These are phyloP conservation scores for Thamnophis sirtalis DNA, from an alignment of 2,113 vertebrate genomes.

Conservation along the genomic window DNA sequence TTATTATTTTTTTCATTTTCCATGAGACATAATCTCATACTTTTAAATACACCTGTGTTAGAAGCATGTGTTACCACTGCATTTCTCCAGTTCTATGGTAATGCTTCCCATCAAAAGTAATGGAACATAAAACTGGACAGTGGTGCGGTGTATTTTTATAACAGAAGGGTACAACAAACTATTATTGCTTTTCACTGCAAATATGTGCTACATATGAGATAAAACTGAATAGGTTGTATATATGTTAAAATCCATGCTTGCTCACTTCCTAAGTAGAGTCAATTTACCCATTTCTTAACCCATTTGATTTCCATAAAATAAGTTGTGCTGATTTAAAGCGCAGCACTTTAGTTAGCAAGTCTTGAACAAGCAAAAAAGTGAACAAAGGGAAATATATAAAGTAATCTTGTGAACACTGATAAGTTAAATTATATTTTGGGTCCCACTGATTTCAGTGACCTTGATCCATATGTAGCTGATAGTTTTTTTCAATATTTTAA, in stretches of 20 bases:
- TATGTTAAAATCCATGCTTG: neutral
- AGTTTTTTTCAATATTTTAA: neutral
- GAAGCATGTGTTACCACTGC: slow-evolving; percentile 1
- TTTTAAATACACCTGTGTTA: neutral
- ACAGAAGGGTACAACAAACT: neutral
- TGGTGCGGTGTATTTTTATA: slow-evolving; percentile 3
- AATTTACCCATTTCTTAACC: neutral
- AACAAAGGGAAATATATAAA: neutral
- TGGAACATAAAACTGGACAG: slow-evolving; percentile 7
- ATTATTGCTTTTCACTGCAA: neutral
- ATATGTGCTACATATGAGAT: neutral
- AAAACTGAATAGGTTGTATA: neutral
- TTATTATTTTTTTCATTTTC: neutral
- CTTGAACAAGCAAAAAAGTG: neutral
- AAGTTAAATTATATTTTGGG: neutral
- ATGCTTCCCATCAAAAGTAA: neutral
- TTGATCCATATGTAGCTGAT: neutral
- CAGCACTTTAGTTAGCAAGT: neutral
- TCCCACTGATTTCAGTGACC: neutral
- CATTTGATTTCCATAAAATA: neutral
- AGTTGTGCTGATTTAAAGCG: neutral
- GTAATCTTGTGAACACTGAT: neutral
- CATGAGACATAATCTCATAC: neutral
- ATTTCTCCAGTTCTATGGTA: slow-evolving; percentile 17
- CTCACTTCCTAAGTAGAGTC: neutral